Conservation (phyloP, 2,888 invertebrate species). For the Disparrhopalites patrizii region DNA sequence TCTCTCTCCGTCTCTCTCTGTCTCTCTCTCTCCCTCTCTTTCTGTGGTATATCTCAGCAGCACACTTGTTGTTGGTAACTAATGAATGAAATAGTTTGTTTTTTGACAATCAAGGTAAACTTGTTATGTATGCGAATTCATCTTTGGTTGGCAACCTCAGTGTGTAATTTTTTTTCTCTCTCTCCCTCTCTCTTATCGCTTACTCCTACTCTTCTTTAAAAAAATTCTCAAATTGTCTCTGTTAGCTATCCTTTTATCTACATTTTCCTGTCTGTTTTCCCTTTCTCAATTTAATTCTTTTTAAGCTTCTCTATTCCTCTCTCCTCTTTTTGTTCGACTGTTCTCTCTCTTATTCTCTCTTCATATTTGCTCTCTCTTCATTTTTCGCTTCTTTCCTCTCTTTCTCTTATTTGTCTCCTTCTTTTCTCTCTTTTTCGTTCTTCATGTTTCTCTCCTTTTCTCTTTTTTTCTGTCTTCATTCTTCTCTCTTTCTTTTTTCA, state of each 20-base stretch:
- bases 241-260: not conserved
- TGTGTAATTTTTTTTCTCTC: too few relatives aligned
- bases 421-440: too few relatives aligned
- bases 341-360: too few relatives aligned
- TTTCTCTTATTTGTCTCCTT: too few relatives aligned
- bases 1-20: not conserved
- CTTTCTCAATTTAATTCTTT: not conserved
- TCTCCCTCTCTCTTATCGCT: too few relatives aligned
- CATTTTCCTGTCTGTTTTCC: not conserved
- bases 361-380: too few relatives aligned
- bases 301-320: not conserved
- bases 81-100: slow-evolving; percentile 27
- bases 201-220: too few relatives aligned
- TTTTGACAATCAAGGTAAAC: slow-evolving; percentile 27
- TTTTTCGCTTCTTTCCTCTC: too few relatives aligned
- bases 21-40: not conserved
- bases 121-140: slow-evolving; percentile 10
- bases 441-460: too few relatives aligned
- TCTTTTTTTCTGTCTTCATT: too few relatives aligned
- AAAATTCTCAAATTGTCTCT: not conserved
- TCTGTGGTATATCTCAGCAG: not conserved
- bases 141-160: slow-evolving; percentile 1
- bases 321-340: too few relatives aligned
- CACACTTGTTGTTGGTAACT: not conserved
- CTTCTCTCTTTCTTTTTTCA: too few relatives aligned